These are phyloP conservation scores for Anticlea derivata DNA, from an alignment of 2,888 invertebrate genomes.

Conservation along the genomic window DNA sequence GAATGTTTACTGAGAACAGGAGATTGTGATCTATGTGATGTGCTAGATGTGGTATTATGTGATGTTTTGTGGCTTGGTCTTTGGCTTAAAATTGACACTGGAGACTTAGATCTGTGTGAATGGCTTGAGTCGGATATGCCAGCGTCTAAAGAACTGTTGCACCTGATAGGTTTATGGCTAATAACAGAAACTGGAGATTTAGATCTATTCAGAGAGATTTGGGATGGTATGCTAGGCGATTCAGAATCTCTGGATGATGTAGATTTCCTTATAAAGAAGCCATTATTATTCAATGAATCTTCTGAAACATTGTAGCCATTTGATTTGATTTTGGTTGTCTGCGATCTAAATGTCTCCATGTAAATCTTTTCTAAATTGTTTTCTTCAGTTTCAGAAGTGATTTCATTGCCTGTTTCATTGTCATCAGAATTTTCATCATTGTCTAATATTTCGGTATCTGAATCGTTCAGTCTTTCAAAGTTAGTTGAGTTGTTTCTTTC, in stretches of 20 bases:
- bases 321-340: constrained; percentile 52
- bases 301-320: constrained; percentile 36
- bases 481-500: constrained; percentile 51
- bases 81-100: constrained; percentile 50
- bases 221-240: constrained; percentile 36
- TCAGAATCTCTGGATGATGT: constrained; percentile 47
- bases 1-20: constrained; percentile 58
- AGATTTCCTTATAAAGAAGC: constrained; percentile 61
- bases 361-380: constrained; percentile 73
- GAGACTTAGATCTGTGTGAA: constrained; percentile 48
- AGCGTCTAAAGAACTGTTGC: constrained; percentile 17
- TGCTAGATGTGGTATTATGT: constrained; percentile 33
- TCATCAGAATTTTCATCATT: constrained; percentile 43
- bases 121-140: not conserved
- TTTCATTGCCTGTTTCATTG: constrained; percentile 43
- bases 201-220: constrained; percentile 37
- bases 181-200: constrained; percentile 38
- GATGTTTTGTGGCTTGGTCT: constrained; percentile 44
- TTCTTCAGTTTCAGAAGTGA: constrained; percentile 50
- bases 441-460: constrained; percentile 39
- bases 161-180: constrained; percentile 19
- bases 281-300: constrained; percentile 44
- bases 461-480: constrained; percentile 39
- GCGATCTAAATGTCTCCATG: constrained; percentile 63
- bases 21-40: constrained; percentile 52